Percentiles rank a stretch among this genome's conserved stretches.
Conservation (phyloP, 2,888 invertebrate genomes). For the Apotomis capreana region DNA sequence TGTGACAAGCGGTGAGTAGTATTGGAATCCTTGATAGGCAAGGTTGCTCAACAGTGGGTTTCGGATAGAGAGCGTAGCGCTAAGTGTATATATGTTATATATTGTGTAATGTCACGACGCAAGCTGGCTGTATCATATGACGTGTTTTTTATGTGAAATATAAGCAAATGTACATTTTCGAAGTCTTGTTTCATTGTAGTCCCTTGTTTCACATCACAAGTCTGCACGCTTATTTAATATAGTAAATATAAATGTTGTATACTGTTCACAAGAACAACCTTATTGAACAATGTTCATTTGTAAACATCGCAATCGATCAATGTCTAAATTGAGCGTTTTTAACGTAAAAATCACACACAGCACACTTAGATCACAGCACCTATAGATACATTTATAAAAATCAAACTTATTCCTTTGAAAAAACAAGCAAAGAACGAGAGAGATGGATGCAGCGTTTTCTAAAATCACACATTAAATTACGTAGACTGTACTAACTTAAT, state of each 20-base stretch:
- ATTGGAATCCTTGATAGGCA: constrained; percentile 11
- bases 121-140: constrained; percentile 63
- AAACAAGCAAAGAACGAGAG: too few species aligned
- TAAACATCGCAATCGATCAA: too few species aligned
- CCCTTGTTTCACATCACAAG: constrained; percentile 25
- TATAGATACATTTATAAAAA: background rate
- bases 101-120: constrained; percentile 51
- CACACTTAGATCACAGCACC: too few species aligned
- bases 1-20: constrained; percentile 11
- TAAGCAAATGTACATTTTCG: constrained; percentile 77
- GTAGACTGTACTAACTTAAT: too few species aligned
- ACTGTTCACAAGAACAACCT: too few species aligned
- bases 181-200: constrained; percentile 68
- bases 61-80: constrained; percentile 44
- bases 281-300: too few species aligned
- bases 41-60: constrained; percentile 46
- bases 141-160: constrained; percentile 80
- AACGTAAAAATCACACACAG: too few species aligned
- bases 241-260: background rate
- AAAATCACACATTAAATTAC: too few species aligned
- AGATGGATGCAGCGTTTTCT: too few species aligned
- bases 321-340: too few species aligned
- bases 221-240: background rate
- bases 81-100: constrained; percentile 62
- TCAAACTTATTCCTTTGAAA: background rate